Evolutionary conservation across 2,888 invertebrate species (phyloP).

Genomic region (Pyrochroa serraticornis): DNA sequence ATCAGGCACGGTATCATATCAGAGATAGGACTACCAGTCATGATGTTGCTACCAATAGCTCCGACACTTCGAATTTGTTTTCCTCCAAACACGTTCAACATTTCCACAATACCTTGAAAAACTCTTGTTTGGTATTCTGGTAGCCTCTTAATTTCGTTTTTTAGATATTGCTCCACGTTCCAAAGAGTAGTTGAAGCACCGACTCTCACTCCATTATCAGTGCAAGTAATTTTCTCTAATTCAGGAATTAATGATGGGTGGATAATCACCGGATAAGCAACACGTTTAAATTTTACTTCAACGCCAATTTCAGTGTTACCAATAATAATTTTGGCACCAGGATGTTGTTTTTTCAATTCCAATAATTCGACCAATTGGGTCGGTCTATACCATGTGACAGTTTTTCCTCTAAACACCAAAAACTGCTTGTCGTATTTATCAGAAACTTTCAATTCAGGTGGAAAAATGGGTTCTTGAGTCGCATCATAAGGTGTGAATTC

Average conservation of each 20-base stretch:
- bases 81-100: constrained; percentile 95
- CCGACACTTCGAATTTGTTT: constrained; percentile 95
- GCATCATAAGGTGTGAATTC: constrained; percentile 77
- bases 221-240: constrained; percentile 65
- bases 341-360: constrained; percentile 68
- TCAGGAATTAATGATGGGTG: constrained; percentile 74
- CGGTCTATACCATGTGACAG: constrained; percentile 79
- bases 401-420: constrained; percentile 67
- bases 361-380: constrained; percentile 70
- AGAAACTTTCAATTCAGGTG: constrained; percentile 78
- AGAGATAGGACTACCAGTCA: constrained; percentile 86
- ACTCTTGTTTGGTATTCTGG: constrained; percentile 66
- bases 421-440: constrained; percentile 65
- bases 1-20: constrained; percentile 93
- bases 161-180: constrained; percentile 72
- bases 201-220: constrained; percentile 66
- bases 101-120: constrained; percentile 74
- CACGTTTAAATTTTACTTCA: constrained; percentile 88
- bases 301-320: constrained; percentile 93
- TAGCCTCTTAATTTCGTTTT: constrained; percentile 61
- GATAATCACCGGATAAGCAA: constrained; percentile 78
- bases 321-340: constrained; percentile 78
- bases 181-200: constrained; percentile 82
- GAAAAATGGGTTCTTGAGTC: constrained; percentile 90
- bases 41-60: constrained; percentile 89